Evolutionary conservation across 2,888 invertebrate genomes (phyloP).

Genomic region (Leptura quadrifasciata): DNA sequence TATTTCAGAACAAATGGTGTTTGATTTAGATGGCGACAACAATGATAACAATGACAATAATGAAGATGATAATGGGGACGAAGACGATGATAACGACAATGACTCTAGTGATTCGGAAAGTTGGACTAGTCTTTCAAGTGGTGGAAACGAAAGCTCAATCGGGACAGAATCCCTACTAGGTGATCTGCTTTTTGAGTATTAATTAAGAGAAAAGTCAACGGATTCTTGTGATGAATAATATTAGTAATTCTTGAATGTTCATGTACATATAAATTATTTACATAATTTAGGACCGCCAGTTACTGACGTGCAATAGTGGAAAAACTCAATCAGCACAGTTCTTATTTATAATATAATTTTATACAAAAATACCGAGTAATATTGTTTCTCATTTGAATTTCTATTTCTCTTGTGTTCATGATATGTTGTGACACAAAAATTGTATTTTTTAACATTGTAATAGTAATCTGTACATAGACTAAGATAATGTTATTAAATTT

Average conservation of each 20-base stretch:
- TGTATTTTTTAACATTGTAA: slow-evolving; percentile 29
- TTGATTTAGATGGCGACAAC: slow-evolving; percentile 71
- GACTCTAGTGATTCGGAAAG: slow-evolving; percentile 57
- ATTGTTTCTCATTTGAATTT: slow-evolving; percentile 19
- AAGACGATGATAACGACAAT: slow-evolving; percentile 57
- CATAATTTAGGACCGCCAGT: slow-evolving; percentile 4
- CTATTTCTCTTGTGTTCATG: background rate
- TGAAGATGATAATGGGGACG: slow-evolving; percentile 60
- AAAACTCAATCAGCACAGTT: slow-evolving; percentile 7
- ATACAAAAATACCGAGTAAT: slow-evolving; percentile 17
- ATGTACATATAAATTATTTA: slow-evolving; percentile 30
- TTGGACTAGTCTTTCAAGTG: slow-evolving; percentile 58
- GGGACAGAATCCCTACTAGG: slow-evolving; percentile 52
- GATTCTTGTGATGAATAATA: slow-evolving; percentile 21
- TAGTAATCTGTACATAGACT: slow-evolving; percentile 30
- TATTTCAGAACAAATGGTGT: slow-evolving; percentile 60
- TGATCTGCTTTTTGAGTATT: slow-evolving; percentile 50
- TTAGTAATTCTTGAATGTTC: slow-evolving; percentile 26
- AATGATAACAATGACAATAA: slow-evolving; percentile 73
- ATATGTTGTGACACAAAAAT: background rate
- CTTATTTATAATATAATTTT: slow-evolving; percentile 25
- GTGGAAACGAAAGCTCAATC: slow-evolving; percentile 49
- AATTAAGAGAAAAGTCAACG: slow-evolving; percentile 14
- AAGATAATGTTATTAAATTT: slow-evolving; percentile 15
- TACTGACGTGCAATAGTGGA: slow-evolving; percentile 31